Evolutionary conservation across 2,113 vertebrate species (phyloP), one percentile per base, ranked within the genome.

Genomic region (Phrynosoma platyrhinos): DNA sequence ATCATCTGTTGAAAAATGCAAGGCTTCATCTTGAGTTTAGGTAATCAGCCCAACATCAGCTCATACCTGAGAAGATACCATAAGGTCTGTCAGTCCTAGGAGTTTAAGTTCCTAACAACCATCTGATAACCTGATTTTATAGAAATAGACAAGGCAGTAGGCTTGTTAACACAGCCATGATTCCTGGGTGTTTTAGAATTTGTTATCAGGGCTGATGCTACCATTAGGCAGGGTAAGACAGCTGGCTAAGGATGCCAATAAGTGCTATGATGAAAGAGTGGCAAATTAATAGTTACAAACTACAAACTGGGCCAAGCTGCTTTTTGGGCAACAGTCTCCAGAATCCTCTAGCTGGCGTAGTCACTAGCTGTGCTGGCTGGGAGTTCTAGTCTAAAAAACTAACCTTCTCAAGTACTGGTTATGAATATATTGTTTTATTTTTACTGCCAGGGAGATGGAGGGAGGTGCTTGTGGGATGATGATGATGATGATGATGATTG

Each of bases 21-120:
- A 79, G 72, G 42, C 75, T 90, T 82, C 80, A 3, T 69, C 62
- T 40, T 36, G 32, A 36, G 66, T 16, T 79, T 89, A 82, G 64
- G 10, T 52, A 58, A 58, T 82, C 79, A 82, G 52, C 79, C n/a
- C 79, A 27, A 55, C 52, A 64, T 12, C 80, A 86, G 75, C 86
- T 52, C 76, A 90, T 93, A 82, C 87, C 79, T 94, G 68, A 8
- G 62, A 87, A 80, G 80, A 90, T 40, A 74, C 72, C 79, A 88
- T 78, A 40, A 92, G 21, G 84, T 55, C 92, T 85, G 40, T 72
- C 74, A 4, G 16, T 82, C 86, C 72, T 77, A 90, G 72, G 36
- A 85, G 4, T 21, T 12, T 0, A 0, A 55, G 68, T 84, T 88
- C 53, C 77, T 74, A 69, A 42, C 10, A 80, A 62, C 90, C 89